These are phyloP conservation scores for Monoplex corrugatus DNA, from an alignment of 2,888 invertebrate genomes.

Conservation along the genomic window DNA sequence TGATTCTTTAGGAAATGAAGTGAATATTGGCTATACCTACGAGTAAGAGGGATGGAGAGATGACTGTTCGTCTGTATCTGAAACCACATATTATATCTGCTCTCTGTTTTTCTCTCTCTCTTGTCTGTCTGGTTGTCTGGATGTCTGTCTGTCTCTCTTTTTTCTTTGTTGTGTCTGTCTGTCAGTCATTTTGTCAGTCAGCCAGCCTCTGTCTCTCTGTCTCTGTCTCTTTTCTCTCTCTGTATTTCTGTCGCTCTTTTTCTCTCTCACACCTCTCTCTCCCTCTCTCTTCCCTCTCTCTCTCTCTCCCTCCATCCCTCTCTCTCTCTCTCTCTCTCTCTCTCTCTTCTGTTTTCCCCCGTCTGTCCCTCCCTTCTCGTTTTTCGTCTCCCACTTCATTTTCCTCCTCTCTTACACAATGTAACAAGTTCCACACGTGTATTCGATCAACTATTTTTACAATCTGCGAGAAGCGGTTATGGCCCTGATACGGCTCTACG, in stretches of 20 bases:
- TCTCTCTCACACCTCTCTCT: slow-evolving; percentile 42
- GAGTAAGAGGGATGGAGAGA: not conserved
- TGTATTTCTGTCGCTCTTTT: not conserved
- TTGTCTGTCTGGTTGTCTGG: not conserved
- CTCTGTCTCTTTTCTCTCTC: not conserved
- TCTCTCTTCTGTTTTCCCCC: too few species aligned
- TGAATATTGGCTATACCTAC: not conserved
- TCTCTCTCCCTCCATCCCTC: not conserved
- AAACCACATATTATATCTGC: not conserved
- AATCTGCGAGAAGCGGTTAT: too few species aligned
- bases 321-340: not conserved
- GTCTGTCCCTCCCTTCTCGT: too few species aligned
- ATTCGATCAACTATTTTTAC: too few species aligned
- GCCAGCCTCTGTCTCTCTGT: not conserved
- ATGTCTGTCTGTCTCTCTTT: not conserved
- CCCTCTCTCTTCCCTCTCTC: slow-evolving; percentile 27
- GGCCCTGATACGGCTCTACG: too few species aligned
- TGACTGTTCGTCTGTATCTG: not conserved
- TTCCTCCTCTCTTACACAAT: too few species aligned
- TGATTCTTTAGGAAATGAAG: too few species aligned
- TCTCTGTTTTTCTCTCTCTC: not conserved
- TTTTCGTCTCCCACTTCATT: too few species aligned
- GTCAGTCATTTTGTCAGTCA: not conserved
- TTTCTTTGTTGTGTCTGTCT: not conserved
- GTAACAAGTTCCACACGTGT: too few species aligned